Evolutionary conservation across 1,140 invertebrate genomes (phyloP), one percentile per base, ranked within the genome.

Genomic region (Procambarus clarkii): DNA sequence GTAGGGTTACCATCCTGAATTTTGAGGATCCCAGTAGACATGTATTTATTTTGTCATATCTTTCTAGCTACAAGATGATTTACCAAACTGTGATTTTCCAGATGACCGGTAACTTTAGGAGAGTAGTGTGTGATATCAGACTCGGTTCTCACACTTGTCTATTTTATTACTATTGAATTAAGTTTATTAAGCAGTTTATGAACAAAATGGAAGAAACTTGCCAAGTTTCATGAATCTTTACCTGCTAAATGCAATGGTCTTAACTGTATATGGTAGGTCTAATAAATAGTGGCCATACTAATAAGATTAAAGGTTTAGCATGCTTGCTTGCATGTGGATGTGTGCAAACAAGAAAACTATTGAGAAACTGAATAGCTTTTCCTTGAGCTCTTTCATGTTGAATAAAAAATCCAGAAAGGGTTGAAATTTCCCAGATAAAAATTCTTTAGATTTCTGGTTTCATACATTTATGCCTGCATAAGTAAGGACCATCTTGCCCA

Each of bases 51-150:
- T 50, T 82, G 7, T 82, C 48, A n/a, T 50, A n/a, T 13, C 44
- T 24, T n/a, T 50, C 24, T 82, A 50, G 48, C 24, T 21, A 34
- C 80, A 82, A 18, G 54, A 82, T 58, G 21, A 50, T 82, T 82
- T 50, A 82, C 48, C 50, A 58, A 82, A 82, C 80, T 82, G 80
- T 82, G 80, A 82, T 82, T 82, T 82, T 82, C 24, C 80, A 58
- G 80, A 82, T 82, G 50, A 82, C 80, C 50, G 80, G 80, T 82
- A 82, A 58, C 21, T 79, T 58, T 54, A 82, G 48, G 24, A 34
- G 48, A 82, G 45, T 50, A 58, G 48, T 21, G 54, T 82, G 54
- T 50, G 48, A 5, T 80, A 21, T 54, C 48, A 82, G 50, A 54
- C 54, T 82, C 21, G 24, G n/a, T 82, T 50, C 9, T n/a, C 24